Base-by-base conservation (phyloP, 2,113 vertebrate species). In the Antechinus flavipes region DNA sequence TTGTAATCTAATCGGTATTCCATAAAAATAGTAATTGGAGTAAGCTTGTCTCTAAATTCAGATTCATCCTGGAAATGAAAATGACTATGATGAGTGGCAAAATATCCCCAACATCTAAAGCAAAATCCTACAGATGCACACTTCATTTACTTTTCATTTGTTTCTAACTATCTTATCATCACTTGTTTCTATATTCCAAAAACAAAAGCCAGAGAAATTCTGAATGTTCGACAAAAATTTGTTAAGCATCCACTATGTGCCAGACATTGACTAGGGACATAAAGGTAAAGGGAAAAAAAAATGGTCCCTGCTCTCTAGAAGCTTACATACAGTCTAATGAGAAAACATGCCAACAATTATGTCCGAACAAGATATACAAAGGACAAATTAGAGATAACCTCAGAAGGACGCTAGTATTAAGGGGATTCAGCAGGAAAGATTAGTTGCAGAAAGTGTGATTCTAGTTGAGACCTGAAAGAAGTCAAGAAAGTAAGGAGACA, bases 1-100 rank as follows among this genome's bases (percentile, higher is more conserved):
- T 98, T 98, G 89, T 99, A 99, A 98, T 99, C 99, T 98, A 99
- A 97, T 5, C 97, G 99, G 97, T 99, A 99, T 94, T 99, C 99
- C 99, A 99, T 99, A 61, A 99, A 99, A 96, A 99, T 98, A 0
- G 99, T 99, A 94, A 99, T 99, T 24, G 99, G 99, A 26, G 99
- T 99, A 94, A 99, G 99, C 96, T 99, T 99, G 98, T 99, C 99
- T 97, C 99, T 99, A 96, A 99, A 99, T 96, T 99, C 99, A 2
- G 99, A 99, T 58, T 99, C 99, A 97, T 99, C 99, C 99, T 99
- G 97, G 91, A 95, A 96, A 94, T 54, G 42, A 91, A 95, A 94
- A 91, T 58, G 42, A 84, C 58, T 54, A 5, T 8, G 25, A 26
- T 97, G 93, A 95, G 90, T 47, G 46, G 61, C 22, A 1, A 55